These are phyloP conservation scores for Chironomus tentans DNA, from an alignment of 2,888 invertebrate species.

Conservation along the genomic window DNA sequence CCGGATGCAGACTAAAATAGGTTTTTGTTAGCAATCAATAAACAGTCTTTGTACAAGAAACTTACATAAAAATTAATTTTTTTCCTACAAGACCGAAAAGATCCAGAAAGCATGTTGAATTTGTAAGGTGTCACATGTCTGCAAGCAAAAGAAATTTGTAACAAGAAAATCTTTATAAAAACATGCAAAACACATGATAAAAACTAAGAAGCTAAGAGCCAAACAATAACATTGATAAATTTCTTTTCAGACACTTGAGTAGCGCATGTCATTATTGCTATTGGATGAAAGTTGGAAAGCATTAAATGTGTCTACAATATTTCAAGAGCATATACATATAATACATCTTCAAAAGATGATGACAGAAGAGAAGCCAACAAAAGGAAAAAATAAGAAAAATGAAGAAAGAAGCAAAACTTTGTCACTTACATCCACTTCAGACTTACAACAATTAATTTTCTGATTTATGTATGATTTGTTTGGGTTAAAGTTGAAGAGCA, in stretches of 20 bases:
- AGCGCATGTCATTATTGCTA: neutral
- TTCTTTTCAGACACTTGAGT: neutral
- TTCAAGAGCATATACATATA: neutral
- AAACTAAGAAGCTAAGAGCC: neutral
- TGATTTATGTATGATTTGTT: slow-evolving; percentile 17
- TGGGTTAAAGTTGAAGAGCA: slow-evolving; percentile 7
- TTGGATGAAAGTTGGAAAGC: neutral
- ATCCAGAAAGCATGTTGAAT: too few relatives aligned
- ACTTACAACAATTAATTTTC: slow-evolving; percentile 18
- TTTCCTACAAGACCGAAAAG: too few relatives aligned
- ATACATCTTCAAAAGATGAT: too few relatives aligned
- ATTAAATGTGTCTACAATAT: neutral
- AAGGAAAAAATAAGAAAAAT: neutral
- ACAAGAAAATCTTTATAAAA: neutral
- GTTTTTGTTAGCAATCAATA: too few relatives aligned
- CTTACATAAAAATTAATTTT: too few relatives aligned
- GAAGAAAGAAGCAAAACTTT: neutral
- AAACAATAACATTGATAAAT: neutral
- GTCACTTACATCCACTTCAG: neutral
- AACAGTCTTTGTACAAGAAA: too few relatives aligned
- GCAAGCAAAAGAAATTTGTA: neutral
- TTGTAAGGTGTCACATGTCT: too few relatives aligned
- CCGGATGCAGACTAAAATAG: too few relatives aligned
- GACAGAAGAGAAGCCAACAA: too few relatives aligned
- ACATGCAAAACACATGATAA: neutral